phyloP scores from a whole-genome alignment of 2,113 vertebrate species.

The Delphinus delphis region DNA sequence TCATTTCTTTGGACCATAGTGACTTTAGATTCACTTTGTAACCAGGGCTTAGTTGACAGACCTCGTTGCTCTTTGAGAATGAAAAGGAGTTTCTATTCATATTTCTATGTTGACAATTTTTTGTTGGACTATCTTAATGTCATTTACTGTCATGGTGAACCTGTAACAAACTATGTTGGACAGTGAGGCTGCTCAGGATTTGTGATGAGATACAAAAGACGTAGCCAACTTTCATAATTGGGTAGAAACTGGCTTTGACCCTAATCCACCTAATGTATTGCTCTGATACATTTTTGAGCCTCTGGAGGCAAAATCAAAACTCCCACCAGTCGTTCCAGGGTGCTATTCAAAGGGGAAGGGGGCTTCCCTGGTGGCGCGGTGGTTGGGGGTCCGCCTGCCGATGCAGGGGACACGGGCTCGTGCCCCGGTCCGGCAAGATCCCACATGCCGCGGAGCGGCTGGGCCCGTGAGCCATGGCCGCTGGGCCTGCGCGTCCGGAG shows the following conservation, averaged over 20 bases:
- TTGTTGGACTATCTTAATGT: not conserved
- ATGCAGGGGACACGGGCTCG: too few species aligned
- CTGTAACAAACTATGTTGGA: not conserved
- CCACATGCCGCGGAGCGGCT: too few species aligned
- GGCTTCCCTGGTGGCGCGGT: too few species aligned
- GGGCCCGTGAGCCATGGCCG: too few species aligned
- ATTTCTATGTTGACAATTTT: not conserved
- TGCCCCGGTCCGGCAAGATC: too few species aligned
- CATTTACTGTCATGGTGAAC: not conserved
- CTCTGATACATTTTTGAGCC: not conserved
- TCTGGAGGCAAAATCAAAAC: not conserved
- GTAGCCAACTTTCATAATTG: not conserved
- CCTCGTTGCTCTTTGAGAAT: not conserved
- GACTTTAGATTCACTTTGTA: not conserved
- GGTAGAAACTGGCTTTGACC: not conserved
- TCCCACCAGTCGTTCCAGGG: not conserved
- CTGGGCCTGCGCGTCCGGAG: too few species aligned
- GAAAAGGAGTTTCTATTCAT: not conserved
- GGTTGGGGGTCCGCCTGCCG: too few species aligned
- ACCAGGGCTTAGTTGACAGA: not conserved
- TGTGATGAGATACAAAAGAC: not conserved
- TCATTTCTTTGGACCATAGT: not conserved
- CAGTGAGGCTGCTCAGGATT: not conserved
- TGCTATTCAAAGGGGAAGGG: not conserved
- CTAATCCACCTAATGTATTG: not conserved